Evolutionary conservation across 2,888 invertebrate species (phyloP).

Genomic region (Eristalinus sepulchralis): DNA sequence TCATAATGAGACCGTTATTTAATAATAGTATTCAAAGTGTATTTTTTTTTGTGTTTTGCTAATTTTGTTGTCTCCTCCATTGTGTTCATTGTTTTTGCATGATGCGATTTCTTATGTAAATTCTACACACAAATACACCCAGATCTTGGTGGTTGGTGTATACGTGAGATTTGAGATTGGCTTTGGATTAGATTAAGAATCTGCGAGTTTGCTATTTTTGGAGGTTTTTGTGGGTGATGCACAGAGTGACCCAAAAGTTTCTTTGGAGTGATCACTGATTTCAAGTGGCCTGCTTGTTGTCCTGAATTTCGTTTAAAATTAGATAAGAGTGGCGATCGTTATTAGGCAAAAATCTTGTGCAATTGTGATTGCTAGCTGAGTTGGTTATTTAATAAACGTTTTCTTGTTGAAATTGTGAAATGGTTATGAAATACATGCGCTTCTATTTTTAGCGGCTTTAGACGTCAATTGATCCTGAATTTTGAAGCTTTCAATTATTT

Average conservation of each 20-base stretch:
- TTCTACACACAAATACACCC: background rate
- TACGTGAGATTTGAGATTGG: background rate
- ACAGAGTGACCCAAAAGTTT: no score
- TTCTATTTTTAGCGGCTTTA: background rate
- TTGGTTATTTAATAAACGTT: background rate
- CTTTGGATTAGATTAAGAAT: background rate
- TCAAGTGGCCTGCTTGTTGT: no score
- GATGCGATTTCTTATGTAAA: slow-evolving; percentile 51
- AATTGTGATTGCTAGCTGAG: background rate
- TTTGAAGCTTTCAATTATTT: no score
- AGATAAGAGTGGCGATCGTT: background rate
- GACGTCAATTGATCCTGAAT: no score
- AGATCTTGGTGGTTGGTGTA: background rate
- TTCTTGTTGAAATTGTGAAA: no score
- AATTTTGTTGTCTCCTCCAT: background rate
- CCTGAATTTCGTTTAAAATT: no score
- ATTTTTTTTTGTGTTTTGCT: background rate
- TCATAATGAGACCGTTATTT: slow-evolving; percentile 56
- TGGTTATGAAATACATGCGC: background rate
- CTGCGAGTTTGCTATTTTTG: background rate
- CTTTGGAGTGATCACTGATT: no score
- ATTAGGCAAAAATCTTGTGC: background rate
- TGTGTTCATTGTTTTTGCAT: slow-evolving; percentile 3
- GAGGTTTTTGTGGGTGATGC: background rate
- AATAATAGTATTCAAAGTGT: slow-evolving; percentile 42